phyloP scores from a whole-genome alignment of 2,797 vertebrate genomes.

The Artibeus jamaicensis region DNA sequence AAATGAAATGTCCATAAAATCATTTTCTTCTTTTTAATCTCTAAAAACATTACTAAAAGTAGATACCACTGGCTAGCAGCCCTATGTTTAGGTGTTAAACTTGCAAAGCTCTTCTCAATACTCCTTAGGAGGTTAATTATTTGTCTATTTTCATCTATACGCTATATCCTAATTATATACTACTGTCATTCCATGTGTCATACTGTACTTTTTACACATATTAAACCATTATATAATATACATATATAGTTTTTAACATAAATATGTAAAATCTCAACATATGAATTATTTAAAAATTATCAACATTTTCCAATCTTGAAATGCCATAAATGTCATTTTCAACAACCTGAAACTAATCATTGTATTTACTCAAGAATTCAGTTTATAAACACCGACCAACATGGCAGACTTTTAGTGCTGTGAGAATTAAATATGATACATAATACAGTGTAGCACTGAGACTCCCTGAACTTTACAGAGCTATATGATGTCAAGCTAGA shows the following conservation, averaged over 20 bases:
- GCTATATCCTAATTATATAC: neutral
- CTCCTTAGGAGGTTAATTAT: neutral
- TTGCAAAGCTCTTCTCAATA: neutral
- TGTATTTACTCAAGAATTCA: neutral
- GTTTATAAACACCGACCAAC: neutral
- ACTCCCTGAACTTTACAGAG: neutral
- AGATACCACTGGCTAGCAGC: neutral
- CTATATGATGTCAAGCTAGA: neutral
- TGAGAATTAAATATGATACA: neutral
- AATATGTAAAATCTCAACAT: neutral
- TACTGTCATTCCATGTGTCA: neutral
- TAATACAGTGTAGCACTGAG: neutral
- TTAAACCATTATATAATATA: neutral
- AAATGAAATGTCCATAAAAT: neutral
- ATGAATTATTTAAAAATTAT: neutral
- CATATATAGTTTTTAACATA: neutral
- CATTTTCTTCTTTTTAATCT: neutral
- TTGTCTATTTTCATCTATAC: neutral
- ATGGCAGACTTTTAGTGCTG: neutral
- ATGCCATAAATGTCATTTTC: neutral
- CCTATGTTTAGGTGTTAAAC: neutral
- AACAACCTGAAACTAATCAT: conserved; percentile 7
- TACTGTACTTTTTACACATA: neutral
- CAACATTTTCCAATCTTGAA: conserved; percentile 11
- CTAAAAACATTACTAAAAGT: neutral